Percentiles rank a stretch among this genome's conserved stretches.
Conservation (phyloP, 2,113 vertebrate species). For the Oncorhynchus tshawytscha region DNA sequence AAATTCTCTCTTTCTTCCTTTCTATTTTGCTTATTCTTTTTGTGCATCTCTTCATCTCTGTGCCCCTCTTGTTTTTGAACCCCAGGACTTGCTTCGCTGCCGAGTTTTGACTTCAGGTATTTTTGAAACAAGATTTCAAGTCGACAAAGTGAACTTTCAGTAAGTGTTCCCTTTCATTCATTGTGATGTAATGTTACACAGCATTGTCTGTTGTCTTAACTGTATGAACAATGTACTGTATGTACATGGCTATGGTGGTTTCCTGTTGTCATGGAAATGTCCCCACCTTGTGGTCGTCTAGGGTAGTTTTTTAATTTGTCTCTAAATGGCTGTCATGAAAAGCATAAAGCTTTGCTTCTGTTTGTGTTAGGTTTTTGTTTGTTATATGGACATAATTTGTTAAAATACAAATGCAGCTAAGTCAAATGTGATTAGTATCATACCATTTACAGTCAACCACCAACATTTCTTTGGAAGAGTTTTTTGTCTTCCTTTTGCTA, state of each 20-base stretch:
- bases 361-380: no score
- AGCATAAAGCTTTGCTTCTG: no score
- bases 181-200: not conserved
- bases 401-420: no score
- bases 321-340: no score
- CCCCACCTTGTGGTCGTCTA: not conserved
- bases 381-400: no score
- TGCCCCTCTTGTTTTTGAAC: conserved; percentile 16
- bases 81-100: conserved; percentile 86
- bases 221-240: no score
- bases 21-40: not conserved
- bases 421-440: no score
- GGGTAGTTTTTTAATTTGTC: no score
- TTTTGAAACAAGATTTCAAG: conserved; percentile 91
- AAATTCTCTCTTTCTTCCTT: no score
- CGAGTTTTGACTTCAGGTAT: conserved; percentile 90
- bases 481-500: no score
- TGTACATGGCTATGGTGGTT: not conserved
- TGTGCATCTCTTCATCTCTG: conserved; percentile 6
- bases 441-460: no score
- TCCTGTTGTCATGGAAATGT: not conserved
- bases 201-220: not conserved
- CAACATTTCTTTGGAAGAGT: no score
- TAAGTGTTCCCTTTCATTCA: conserved; percentile 65
- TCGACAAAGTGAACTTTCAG: conserved; percentile 94